Conservation (phyloP, 2,888 invertebrate genomes). For the Erannis defoliaria region DNA sequence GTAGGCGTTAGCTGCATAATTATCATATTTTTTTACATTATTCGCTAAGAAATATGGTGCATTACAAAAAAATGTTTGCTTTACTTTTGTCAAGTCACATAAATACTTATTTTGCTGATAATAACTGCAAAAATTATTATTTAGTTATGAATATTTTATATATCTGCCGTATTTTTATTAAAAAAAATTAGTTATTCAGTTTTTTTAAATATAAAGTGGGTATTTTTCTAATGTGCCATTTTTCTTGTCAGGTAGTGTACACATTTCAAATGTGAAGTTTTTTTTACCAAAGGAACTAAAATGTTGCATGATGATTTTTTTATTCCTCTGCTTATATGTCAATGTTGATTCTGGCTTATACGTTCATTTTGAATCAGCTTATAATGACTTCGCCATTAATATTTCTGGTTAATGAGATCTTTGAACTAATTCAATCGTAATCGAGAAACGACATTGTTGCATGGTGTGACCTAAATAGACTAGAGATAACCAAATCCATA, state of each 20-base stretch:
- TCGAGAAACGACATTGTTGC: neutral
- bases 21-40: conserved; percentile 37
- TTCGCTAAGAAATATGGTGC: conserved; percentile 25
- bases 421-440: conserved; percentile 7
- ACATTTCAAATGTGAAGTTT: conserved; percentile 2
- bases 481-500: neutral
- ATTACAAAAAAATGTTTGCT: neutral
- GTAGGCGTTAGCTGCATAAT: conserved; percentile 34
- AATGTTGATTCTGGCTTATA: neutral
- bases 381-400: conserved; percentile 7
- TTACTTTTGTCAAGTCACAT: too few relatives aligned
- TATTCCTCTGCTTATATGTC: conserved; percentile 10
- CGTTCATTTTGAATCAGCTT: neutral
- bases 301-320: conserved; percentile 30
- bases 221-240: conserved; percentile 6
- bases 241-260: conserved; percentile 16
- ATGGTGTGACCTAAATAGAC: neutral
- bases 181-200: neutral
- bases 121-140: too few relatives aligned
- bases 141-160: too few relatives aligned
- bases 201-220: neutral
- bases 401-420: conserved; percentile 5
- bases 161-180: too few relatives aligned
- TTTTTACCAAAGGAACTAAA: conserved; percentile 13
- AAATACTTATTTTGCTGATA: too few relatives aligned